Base-by-base conservation (phyloP, 2,797 vertebrate genomes). In the Cyclura pinguis region DNA sequence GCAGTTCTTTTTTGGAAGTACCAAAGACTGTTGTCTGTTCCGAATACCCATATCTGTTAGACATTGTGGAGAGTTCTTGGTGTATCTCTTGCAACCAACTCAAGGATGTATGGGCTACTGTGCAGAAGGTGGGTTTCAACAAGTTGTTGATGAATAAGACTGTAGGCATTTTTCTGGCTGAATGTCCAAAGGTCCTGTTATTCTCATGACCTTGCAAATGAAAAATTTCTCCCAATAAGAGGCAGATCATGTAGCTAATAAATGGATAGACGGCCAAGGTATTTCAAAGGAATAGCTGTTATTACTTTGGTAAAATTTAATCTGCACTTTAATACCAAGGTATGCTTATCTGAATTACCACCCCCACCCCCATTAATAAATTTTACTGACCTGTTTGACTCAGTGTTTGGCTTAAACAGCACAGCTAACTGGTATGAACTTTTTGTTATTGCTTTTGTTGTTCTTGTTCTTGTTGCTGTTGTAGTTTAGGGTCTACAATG, bases 101-200 rank as follows among this genome's bases (percentile, higher is more conserved):
- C 97, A 97, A 92, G 97, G 97, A 18, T 98, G 97, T 95, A 98
- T 97, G 97, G 98, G 97, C 91, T 98, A 98, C 96, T 98, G 97
- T 7, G 96, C 97, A 0, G 95, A 97, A 97, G 97, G 97, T 98
- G 91, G 89, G 27, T 81, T 73, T 91, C 7, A 82, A 0, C 9
- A 62, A 91, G 89, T 62, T 22, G 55, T 94, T 95, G 91, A 80
- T 94, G 89, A 82, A 4, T 85, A 85, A 87, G 88, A 91, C 38
- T 92, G 12, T 86, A 72, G 83, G 0, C 86, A 9, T 20, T 91
- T 90, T 72, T 90, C 62, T 72, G 85, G 88, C 90, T 88, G 47
- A 2, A 55, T 22, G 69, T 77, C 90, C 90, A 93, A 86, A 94
- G 91, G 90, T 90, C 91, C 72, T 16, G 6, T 52, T 76, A 89